These are phyloP conservation scores for Manis javanica DNA, from an alignment of 2,797 vertebrate species.

Conservation along the genomic window DNA sequence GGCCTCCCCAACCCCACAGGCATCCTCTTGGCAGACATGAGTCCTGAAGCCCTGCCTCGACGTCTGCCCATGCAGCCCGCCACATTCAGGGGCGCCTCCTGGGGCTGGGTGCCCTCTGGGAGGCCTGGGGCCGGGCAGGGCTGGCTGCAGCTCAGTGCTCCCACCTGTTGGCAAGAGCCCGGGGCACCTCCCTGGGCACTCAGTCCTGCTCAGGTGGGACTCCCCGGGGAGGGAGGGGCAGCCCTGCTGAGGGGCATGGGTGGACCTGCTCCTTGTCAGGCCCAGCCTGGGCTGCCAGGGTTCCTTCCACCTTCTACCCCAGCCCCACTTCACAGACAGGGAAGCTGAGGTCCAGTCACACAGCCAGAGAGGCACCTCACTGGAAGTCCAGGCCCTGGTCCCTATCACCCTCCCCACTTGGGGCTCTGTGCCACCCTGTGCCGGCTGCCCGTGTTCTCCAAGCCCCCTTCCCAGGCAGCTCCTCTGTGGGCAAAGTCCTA, in stretches of 20 bases:
- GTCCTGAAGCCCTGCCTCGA: background rate
- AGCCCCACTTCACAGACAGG: fast-evolving
- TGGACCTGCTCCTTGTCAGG: background rate
- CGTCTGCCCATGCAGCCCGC: fast-evolving
- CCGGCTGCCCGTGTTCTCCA: background rate
- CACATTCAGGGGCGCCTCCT: background rate
- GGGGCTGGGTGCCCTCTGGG: background rate
- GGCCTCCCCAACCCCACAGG: too few species aligned
- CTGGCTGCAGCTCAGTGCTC: background rate
- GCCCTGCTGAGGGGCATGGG: background rate
- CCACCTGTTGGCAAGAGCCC: background rate
- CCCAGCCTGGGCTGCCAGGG: background rate
- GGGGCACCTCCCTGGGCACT: too few species aligned
- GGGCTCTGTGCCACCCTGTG: too few species aligned
- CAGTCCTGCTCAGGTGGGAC: too few species aligned
- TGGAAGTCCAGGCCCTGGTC: background rate
- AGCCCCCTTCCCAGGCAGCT: background rate
- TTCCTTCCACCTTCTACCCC: fast-evolving
- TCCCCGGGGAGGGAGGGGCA: background rate
- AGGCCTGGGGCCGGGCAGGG: background rate
- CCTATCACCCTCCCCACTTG: background rate
- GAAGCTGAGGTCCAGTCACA: background rate
- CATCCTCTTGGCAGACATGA: background rate
- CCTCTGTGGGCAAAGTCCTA: background rate
- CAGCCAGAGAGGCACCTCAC: background rate